phyloP scores from a whole-genome alignment of 2,113 vertebrate genomes.

The Mustela lutreola region DNA sequence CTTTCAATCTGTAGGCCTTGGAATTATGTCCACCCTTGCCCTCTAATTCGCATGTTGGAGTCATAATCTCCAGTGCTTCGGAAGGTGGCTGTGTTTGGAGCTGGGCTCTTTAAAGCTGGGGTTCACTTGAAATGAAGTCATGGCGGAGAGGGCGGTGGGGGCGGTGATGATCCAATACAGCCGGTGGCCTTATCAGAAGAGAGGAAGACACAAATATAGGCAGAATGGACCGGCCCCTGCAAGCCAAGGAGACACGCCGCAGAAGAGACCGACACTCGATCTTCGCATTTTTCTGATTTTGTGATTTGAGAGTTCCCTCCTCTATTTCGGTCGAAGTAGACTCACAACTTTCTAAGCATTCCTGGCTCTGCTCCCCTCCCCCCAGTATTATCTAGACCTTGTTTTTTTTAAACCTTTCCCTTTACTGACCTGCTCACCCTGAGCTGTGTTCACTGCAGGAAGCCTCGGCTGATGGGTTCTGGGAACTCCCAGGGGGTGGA shows the following conservation, averaged over 20 bases:
- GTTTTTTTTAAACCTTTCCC: background rate
- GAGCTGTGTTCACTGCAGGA: background rate
- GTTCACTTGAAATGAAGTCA: background rate
- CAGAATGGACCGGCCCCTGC: rapidly evolving
- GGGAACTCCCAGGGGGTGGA: background rate
- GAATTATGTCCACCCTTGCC: background rate
- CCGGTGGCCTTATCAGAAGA: background rate
- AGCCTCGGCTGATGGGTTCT: background rate
- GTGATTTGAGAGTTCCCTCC: background rate
- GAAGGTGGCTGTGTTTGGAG: background rate
- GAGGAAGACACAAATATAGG: background rate
- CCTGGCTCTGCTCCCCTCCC: background rate
- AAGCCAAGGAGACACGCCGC: background rate
- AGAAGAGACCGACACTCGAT: background rate
- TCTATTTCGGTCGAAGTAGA: background rate
- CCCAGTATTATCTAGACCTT: background rate
- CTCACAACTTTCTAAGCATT: background rate
- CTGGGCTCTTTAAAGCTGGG: background rate
- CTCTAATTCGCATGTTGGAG: background rate
- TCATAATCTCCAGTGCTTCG: background rate
- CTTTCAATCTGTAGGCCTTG: background rate
- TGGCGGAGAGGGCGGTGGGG: background rate
- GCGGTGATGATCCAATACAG: rapidly evolving
- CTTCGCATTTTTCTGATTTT: background rate
- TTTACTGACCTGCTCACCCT: background rate